Conservation (phyloP, 64 coral and sea anemone genomes). For the Astreopora myriophthalma region DNA sequence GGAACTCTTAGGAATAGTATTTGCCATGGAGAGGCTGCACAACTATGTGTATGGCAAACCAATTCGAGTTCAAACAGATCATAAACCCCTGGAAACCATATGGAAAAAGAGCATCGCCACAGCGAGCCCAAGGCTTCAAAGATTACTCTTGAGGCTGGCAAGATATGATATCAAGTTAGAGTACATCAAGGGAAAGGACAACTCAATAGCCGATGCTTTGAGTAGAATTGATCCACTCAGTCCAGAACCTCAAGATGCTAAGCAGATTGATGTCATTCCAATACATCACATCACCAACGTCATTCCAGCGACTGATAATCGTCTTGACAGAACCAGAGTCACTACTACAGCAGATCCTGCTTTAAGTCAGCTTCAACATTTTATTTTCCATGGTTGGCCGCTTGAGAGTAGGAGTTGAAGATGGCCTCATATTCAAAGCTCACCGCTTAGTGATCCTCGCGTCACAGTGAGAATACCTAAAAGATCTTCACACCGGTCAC, state of each 20-base stretch:
- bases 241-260: neutral
- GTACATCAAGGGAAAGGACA: constrained; percentile 16
- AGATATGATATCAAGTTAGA: constrained; percentile 40
- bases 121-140: constrained; percentile 28
- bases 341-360: neutral
- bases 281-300: neutral
- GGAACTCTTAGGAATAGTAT: constrained; percentile 50
- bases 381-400: constrained; percentile 1
- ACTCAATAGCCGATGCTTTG: constrained; percentile 6
- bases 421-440: neutral
- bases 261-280: constrained; percentile 3
- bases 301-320: neutral
- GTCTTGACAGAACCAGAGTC: neutral
- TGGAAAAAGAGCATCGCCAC: constrained; percentile 25
- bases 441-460: neutral
- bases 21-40: constrained; percentile 55
- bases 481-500: neutral
- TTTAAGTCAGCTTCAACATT: neutral
- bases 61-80: constrained; percentile 56
- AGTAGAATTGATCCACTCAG: constrained; percentile 5
- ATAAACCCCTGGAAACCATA: constrained; percentile 12
- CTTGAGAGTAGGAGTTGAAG: neutral
- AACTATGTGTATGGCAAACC: constrained; percentile 57
- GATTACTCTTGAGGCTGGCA: constrained; percentile 49
- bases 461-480: neutral